Conservation (phyloP, 2,888 invertebrate genomes). For the Sinohyriopsis cumingii region DNA sequence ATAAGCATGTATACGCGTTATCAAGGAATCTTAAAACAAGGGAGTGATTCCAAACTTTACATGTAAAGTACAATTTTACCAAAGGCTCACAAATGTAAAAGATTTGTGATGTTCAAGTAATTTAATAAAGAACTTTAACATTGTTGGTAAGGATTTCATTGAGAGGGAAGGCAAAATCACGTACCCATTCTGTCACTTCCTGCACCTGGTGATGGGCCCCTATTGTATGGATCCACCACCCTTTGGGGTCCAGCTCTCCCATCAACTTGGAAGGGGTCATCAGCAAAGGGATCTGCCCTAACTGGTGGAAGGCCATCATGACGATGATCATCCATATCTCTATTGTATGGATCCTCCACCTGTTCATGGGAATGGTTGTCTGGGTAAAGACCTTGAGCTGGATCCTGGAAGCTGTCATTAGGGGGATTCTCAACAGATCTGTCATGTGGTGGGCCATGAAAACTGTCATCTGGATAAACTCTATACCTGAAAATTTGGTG, state of each 20-base stretch:
- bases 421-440: conserved; percentile 29
- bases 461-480: conserved; percentile 33
- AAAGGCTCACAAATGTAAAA: no score
- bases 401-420: conserved; percentile 25
- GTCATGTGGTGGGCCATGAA: conserved; percentile 37
- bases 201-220: conserved; percentile 43
- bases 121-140: no score
- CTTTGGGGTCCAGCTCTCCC: conserved; percentile 33
- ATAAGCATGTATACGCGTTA: no score
- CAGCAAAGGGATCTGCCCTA: conserved; percentile 61
- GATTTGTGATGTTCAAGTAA: no score
- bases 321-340: conserved; percentile 28
- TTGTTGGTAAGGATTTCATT: no score
- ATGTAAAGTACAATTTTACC: no score
- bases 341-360: conserved; percentile 3
- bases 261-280: conserved; percentile 60
- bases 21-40: no score
- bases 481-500: conserved; percentile 17
- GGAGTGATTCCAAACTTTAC: no score
- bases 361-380: conserved; percentile 1
- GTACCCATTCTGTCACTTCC: conserved; percentile 41
- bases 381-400: conserved; percentile 25
- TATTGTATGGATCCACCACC: conserved; percentile 44
- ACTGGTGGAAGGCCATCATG: conserved; percentile 62
- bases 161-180: background rate